phyloP scores from a whole-genome alignment of 2,797 vertebrate species.

The Ctenopoma kingsleyae region DNA sequence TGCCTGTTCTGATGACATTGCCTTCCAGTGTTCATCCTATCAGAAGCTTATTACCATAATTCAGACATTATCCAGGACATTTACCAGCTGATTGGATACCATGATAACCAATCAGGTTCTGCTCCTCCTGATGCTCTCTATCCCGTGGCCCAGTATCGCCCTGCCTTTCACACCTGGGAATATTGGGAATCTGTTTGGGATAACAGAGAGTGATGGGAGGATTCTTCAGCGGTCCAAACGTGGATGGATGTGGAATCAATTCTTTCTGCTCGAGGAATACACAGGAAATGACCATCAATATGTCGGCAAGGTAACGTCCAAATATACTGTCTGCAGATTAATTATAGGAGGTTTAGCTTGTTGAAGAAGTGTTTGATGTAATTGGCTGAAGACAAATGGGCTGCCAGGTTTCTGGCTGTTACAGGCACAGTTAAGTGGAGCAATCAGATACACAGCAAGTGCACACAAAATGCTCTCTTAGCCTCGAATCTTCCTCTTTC shows the following conservation, averaged over 20 bases:
- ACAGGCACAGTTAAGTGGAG: constrained; percentile 52
- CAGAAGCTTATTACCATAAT: constrained; percentile 72
- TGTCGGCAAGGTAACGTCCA: constrained; percentile 94
- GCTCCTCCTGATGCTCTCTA: constrained; percentile 77
- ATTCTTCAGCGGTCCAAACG: constrained; percentile 92
- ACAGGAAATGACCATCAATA: constrained; percentile 97
- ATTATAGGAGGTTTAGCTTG: constrained; percentile 64
- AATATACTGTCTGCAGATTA: constrained; percentile 48
- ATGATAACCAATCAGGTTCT: constrained; percentile 82
- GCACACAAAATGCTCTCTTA: constrained; percentile 16
- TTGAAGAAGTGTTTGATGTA: constrained; percentile 59
- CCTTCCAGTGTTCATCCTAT: constrained; percentile 74
- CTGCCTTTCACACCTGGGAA: constrained; percentile 82
- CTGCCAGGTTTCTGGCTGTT: constrained; percentile 56
- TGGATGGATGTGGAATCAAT: constrained; percentile 99
- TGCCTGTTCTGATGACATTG: constrained; percentile 78
- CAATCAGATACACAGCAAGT: constrained; percentile 45
- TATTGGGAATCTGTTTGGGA: constrained; percentile 79
- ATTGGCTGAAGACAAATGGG: constrained; percentile 70
- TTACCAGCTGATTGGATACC: constrained; percentile 79
- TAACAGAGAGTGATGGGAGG: constrained; percentile 84
- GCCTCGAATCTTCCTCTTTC: background rate
- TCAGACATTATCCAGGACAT: constrained; percentile 68
- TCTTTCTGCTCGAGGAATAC: constrained; percentile 98
- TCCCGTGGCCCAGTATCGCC: constrained; percentile 72